Evolutionary conservation across 2,888 invertebrate species (phyloP).

Genomic region (Mechanitis mazaeus): DNA sequence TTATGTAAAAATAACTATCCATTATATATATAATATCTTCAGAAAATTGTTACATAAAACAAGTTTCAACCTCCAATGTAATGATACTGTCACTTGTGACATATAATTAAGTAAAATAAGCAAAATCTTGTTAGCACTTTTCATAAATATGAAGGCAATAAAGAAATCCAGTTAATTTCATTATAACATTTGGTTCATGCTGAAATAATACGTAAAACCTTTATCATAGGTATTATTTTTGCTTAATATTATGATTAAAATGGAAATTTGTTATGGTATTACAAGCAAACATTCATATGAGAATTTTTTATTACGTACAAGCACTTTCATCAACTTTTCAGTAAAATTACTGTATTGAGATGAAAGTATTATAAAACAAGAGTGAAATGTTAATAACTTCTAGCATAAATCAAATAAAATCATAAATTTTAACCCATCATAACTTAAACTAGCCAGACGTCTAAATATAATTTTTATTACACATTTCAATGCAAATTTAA

Average conservation of each 20-base stretch:
- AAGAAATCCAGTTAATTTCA: slow-evolving; percentile 13
- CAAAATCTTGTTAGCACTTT: slow-evolving; percentile 39
- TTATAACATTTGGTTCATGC: slow-evolving; percentile 7
- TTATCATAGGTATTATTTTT: slow-evolving; percentile 1
- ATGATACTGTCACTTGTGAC: slow-evolving; percentile 40
- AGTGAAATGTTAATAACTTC: too few species aligned
- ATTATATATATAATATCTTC: slow-evolving; percentile 24
- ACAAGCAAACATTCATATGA: neutral
- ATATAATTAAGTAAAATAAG: slow-evolving; percentile 44
- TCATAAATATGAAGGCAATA: slow-evolving; percentile 33
- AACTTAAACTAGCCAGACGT: too few species aligned
- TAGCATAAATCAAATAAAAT: too few species aligned
- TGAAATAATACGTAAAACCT: slow-evolving; percentile 4
- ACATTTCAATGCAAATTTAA: too few species aligned
- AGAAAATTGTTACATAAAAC: slow-evolving; percentile 36
- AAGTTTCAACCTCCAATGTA: slow-evolving; percentile 32
- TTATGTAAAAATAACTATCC: slow-evolving; percentile 25
- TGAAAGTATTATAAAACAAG: neutral
- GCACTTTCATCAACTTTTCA: neutral
- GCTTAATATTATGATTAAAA: slow-evolving; percentile 6
- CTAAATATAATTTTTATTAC: too few species aligned
- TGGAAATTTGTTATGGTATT: slow-evolving; percentile 2
- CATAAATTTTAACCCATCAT: too few species aligned
- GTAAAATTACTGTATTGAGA: neutral
- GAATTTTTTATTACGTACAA: neutral